Evolutionary conservation across 2,797 vertebrate species (phyloP).

Genomic region (Petrocephalus sullivani): DNA sequence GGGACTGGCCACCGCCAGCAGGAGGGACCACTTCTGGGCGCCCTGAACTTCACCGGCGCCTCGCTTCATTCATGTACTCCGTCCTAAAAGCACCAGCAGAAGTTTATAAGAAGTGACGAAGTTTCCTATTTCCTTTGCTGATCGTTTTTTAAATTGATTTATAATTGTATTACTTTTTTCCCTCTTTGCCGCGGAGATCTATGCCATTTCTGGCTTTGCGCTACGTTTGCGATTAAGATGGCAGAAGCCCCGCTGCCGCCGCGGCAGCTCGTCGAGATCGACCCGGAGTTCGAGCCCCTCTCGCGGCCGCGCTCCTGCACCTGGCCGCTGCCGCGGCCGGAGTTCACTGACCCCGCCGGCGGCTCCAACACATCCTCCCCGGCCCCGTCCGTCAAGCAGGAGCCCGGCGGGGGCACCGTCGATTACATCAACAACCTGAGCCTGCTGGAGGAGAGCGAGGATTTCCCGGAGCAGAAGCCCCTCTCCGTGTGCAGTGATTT

Average conservation of each 20-base stretch:
- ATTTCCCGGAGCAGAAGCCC: slow-evolving; percentile 61
- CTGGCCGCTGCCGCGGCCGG: slow-evolving; percentile 89
- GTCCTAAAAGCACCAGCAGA: background rate
- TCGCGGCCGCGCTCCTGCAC: slow-evolving; percentile 89
- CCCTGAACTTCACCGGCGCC: background rate
- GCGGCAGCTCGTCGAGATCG: slow-evolving; percentile 74
- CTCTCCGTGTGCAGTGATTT: slow-evolving; percentile 63
- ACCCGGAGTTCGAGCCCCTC: slow-evolving; percentile 92
- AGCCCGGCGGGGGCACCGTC: slow-evolving; percentile 57
- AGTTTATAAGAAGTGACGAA: slow-evolving; percentile 37
- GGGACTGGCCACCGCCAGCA: background rate
- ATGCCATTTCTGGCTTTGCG: slow-evolving; percentile 7
- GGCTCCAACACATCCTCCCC: slow-evolving; percentile 81
- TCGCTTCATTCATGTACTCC: background rate
- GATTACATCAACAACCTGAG: slow-evolving; percentile 79
- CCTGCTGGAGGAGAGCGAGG: slow-evolving; percentile 77
- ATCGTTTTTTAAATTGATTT: background rate
- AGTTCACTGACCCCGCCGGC: slow-evolving; percentile 67
- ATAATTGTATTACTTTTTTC: background rate
- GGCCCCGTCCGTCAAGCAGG: slow-evolving; percentile 66
- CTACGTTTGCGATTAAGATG: slow-evolving; percentile 45
- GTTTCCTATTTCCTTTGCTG: slow-evolving; percentile 42
- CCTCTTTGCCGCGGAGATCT: background rate
- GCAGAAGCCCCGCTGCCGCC: slow-evolving; percentile 70
- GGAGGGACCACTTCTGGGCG: background rate